phyloP scores from a whole-genome alignment of 2,888 invertebrate species.

The Parnassius glacialis region DNA sequence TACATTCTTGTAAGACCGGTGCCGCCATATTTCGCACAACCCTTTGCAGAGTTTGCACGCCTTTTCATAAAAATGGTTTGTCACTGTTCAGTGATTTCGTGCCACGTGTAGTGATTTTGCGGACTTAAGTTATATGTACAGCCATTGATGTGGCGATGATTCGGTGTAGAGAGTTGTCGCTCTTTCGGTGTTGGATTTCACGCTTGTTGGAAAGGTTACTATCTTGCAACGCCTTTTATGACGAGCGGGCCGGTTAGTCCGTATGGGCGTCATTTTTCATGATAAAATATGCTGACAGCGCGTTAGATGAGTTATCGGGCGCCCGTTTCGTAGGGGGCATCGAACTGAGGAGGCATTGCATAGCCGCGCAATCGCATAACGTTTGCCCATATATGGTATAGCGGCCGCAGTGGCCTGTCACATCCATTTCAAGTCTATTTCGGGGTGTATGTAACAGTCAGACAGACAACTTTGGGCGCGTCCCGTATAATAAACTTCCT shows the following conservation, averaged over 20 bases:
- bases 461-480: conserved; percentile 37
- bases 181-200: conserved; percentile 76
- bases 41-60: conserved; percentile 72
- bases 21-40: conserved; percentile 80
- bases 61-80: conserved; percentile 70
- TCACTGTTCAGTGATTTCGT: conserved; percentile 77
- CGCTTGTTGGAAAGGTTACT: conserved; percentile 67
- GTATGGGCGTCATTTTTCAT: conserved; percentile 34
- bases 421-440: conserved; percentile 61
- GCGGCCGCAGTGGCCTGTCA: conserved; percentile 54
- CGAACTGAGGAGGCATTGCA: conserved; percentile 68
- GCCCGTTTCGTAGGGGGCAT: conserved; percentile 60
- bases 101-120: conserved; percentile 73
- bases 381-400: conserved; percentile 77
- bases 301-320: conserved; percentile 47
- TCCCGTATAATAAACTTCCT: conserved; percentile 35
- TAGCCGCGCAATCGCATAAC: conserved; percentile 75
- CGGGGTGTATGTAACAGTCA: conserved; percentile 46
- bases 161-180: conserved; percentile 18
- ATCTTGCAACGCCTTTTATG: conserved; percentile 73
- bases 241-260: conserved; percentile 39
- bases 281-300: conserved; percentile 29
- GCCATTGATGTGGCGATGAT: conserved; percentile 31
- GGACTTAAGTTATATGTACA: conserved; percentile 35
- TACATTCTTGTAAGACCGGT: conserved; percentile 62